These are phyloP conservation scores for Sitta carolinensis DNA, from an alignment of 2,797 vertebrate genomes.

Conservation along the genomic window DNA sequence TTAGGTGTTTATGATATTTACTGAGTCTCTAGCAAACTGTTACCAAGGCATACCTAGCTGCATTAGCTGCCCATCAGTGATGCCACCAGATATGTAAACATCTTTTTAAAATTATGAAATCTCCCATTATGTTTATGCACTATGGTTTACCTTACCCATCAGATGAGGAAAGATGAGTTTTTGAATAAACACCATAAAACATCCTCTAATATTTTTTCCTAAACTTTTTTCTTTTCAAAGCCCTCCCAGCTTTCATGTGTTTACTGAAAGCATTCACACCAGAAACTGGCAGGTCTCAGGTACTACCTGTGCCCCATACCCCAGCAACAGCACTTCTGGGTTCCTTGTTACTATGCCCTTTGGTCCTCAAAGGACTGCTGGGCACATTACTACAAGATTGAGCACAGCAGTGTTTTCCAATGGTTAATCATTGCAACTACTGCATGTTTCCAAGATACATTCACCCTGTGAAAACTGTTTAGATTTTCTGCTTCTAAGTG, in stretches of 20 bases:
- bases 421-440: background rate
- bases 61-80: background rate
- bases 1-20: background rate
- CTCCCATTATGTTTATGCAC: background rate
- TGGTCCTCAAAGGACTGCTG: background rate
- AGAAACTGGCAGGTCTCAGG: background rate
- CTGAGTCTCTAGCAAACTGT: background rate
- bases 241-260: background rate
- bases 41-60: background rate
- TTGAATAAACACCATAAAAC: background rate
- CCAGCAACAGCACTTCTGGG: background rate
- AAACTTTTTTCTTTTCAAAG: background rate
- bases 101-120: background rate
- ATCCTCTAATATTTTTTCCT: background rate
- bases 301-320: background rate
- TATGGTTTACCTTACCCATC: background rate
- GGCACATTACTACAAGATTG: rapidly evolving
- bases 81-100: background rate
- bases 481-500: background rate
- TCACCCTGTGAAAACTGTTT: background rate
- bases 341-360: background rate
- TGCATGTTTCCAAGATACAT: background rate
- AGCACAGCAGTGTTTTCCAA: background rate
- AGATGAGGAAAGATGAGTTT: background rate
- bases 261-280: background rate